These are phyloP conservation scores for Halictus rubicundus DNA, from an alignment of 1,140 invertebrate genomes.

Conservation along the genomic window DNA sequence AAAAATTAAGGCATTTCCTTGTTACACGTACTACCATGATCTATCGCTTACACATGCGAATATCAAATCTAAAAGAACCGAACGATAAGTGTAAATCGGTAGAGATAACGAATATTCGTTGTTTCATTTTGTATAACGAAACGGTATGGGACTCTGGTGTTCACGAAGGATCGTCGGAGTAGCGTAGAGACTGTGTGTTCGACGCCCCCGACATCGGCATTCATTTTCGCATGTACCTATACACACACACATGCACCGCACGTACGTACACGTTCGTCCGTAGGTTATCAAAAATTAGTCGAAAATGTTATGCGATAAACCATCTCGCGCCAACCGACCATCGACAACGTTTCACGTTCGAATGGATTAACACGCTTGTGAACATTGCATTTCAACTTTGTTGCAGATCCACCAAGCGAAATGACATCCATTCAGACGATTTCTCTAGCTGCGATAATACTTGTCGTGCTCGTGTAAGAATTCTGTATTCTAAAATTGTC, in stretches of 20 bases:
- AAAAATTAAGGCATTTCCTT: background rate
- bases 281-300: too few relatives aligned
- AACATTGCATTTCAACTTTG: constrained; percentile 3
- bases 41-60: background rate
- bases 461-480: constrained; percentile 65
- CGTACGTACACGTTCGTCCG: too few relatives aligned
- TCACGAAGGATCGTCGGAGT: background rate
- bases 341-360: too few relatives aligned
- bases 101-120: background rate
- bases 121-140: background rate
- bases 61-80: background rate
- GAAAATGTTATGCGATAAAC: too few relatives aligned
- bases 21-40: too few relatives aligned
- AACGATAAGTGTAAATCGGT: background rate
- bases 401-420: constrained; percentile 58
- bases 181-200: too few relatives aligned
- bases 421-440: constrained; percentile 58
- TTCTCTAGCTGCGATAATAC: constrained; percentile 51
- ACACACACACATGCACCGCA: too few relatives aligned
- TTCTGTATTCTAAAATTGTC: background rate
- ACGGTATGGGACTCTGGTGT: too few relatives aligned
- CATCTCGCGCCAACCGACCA: too few relatives aligned
- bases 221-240: too few relatives aligned
- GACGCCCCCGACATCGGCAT: too few relatives aligned
- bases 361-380: too few relatives aligned